phyloP scores from a whole-genome alignment of 2,113 vertebrate species.

The Lampris megalopsis region DNA sequence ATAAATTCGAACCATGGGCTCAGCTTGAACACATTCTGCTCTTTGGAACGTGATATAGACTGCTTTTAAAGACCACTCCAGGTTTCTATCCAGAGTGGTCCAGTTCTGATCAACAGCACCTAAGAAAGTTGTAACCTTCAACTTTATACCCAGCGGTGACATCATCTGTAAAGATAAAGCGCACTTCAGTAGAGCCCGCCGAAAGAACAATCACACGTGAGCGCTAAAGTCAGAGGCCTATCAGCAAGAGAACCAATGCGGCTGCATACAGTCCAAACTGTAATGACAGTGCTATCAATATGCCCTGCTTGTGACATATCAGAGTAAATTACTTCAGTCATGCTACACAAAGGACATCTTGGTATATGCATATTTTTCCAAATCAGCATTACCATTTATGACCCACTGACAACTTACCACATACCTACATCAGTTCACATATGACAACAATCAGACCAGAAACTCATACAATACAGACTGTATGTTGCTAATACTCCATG shows the following conservation, averaged over 20 bases:
- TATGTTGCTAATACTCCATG: constrained; percentile 26
- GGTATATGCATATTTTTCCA: constrained; percentile 47
- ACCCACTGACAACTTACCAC: constrained; percentile 30
- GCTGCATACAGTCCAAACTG: constrained; percentile 35
- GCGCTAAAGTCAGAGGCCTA: constrained; percentile 32
- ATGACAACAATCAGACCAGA: constrained; percentile 25
- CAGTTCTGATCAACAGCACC: constrained; percentile 55
- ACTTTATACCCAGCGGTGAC: constrained; percentile 58
- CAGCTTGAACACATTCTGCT: constrained; percentile 19
- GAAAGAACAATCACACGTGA: constrained; percentile 40
- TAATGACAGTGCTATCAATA: constrained; percentile 17
- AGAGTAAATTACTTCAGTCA: constrained; percentile 33
- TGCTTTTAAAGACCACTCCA: constrained; percentile 1
- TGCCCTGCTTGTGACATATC: constrained; percentile 24
- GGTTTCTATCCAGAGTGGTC: constrained; percentile 52
- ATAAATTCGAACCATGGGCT: constrained; percentile 17
- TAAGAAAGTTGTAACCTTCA: constrained; percentile 46
- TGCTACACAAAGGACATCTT: constrained; percentile 37
- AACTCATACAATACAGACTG: constrained; percentile 26
- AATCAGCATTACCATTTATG: constrained; percentile 17
- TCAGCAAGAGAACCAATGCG: constrained; percentile 13
- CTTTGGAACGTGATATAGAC: constrained; percentile 26
- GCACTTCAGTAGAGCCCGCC: constrained; percentile 63
- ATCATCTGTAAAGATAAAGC: constrained; percentile 68
- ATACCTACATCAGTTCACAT: constrained; percentile 28